Base-by-base conservation (phyloP, 2,113 vertebrate genomes). In the Triplophysa tibetana region DNA sequence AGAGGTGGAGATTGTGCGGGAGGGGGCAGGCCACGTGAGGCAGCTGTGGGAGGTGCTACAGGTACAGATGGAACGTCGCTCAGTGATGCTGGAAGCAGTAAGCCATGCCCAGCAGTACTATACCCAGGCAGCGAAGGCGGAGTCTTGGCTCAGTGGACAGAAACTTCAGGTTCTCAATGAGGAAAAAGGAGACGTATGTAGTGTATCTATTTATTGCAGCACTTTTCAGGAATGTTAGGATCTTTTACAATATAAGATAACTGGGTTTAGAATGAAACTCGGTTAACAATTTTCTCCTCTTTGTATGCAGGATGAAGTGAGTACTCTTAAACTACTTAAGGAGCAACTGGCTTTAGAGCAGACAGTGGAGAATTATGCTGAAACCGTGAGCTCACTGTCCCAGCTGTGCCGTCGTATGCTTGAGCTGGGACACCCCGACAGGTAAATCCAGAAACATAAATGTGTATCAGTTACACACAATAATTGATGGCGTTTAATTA, bases 111-210 rank as follows among this genome's bases (percentile, higher is more conserved):
- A 98, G 86, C 96, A 95, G 89, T 98, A 97, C 88, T 96, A 96
- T 85, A 91, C 90, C 0, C 95, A 98, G 9, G 96, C 94, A 0
- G 94, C 93, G 0, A 96, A 96, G 86, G 94, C 95, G 0, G 96
- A 98, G 88, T 94, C 95, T 8, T 97, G 96, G 96, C 94, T 98
- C 91, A 95, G 96, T 0, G 96, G 95, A 64, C 96, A 97, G 89
- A 97, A 97, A 85, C 91, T 98, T 29, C 94, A 97, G 64, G 94
- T 98, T 86, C 95, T 94, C 89, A 93, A 92, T 1, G 95, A 96
- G 70, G 96, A 98, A 81, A 96, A 95, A 74, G 96, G 95, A 67
- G 95, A 94, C 86, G 96, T 96, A 87, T 13, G 91, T 69, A 78
- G 4, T 17, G 41, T 4, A 23, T 4, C 14, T 58, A 0, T 11